Conservation (phyloP, 2,888 invertebrate species). For the Epinotia demarniana region DNA sequence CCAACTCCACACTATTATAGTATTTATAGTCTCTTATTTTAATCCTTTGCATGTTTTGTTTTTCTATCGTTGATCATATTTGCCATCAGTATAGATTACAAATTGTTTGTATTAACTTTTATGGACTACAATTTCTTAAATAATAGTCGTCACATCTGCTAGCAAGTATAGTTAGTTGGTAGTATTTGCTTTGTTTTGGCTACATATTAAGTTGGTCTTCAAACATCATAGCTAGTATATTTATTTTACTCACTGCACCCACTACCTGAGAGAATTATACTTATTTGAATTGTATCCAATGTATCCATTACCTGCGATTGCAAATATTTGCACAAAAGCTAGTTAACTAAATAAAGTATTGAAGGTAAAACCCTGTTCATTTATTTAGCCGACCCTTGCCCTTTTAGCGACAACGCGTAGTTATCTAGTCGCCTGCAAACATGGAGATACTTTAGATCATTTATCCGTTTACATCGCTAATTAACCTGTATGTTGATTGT, state of each 20-base stretch:
- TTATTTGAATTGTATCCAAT: slow-evolving; percentile 4
- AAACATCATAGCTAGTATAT: not conserved
- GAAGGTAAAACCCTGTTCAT: slow-evolving; percentile 43
- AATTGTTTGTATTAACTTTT: not conserved
- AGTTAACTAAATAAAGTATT: slow-evolving; percentile 43
- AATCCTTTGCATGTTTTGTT: not conserved
- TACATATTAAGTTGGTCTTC: not conserved
- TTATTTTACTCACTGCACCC: not conserved
- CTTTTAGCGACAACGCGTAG: slow-evolving; percentile 40
- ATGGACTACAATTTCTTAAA: not conserved
- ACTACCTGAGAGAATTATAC: slow-evolving; percentile 5
- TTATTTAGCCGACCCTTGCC: slow-evolving; percentile 50
- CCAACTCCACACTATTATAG: too few relatives aligned
- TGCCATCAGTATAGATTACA: not conserved
- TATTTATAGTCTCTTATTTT: not conserved
- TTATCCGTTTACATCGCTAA: not conserved
- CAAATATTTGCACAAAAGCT: slow-evolving; percentile 31
- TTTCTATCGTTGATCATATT: not conserved
- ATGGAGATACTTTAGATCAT: not conserved
- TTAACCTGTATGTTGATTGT: slow-evolving; percentile 22
- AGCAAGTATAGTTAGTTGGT: slow-evolving; percentile 17
- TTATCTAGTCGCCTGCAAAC: slow-evolving; percentile 6
- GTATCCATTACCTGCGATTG: slow-evolving; percentile 7
- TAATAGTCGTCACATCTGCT: not conserved
- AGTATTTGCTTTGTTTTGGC: slow-evolving; percentile 18